Percentiles rank a stretch among this genome's conserved stretches.
Evolutionary conservation across 1,140 invertebrate species (phyloP).

Genomic region (Drosophila punjabiensis): DNA sequence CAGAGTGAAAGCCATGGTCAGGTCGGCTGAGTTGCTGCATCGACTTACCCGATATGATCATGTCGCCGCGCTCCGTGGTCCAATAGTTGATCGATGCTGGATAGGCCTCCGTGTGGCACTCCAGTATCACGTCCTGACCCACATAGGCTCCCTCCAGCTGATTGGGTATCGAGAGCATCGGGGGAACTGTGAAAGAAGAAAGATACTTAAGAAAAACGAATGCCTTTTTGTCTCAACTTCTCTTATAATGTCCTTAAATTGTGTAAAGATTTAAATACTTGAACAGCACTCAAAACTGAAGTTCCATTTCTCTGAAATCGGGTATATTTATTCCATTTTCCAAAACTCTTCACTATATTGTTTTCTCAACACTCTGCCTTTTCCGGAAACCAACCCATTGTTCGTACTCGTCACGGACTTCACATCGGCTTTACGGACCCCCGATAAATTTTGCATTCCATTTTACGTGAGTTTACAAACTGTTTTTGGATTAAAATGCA

Average conservation of each 20-base stretch:
- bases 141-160: constrained; percentile 93
- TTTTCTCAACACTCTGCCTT: constrained; percentile 15
- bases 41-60: constrained; percentile 94
- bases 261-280: not conserved
- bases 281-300: no score
- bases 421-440: constrained; percentile 34
- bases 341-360: constrained; percentile 17
- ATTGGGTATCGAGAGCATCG: constrained; percentile 94
- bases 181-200: constrained; percentile 89
- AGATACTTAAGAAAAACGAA: no score
- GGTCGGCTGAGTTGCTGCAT: constrained; percentile 40
- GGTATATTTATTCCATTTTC: not conserved
- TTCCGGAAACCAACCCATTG: not conserved
- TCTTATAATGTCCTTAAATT: not conserved
- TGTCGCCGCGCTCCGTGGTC: constrained; percentile 93
- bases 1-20: not conserved
- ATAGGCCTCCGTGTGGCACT: constrained; percentile 95
- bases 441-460: constrained; percentile 59
- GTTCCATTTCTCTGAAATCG: not conserved
- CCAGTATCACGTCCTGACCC: constrained; percentile 92
- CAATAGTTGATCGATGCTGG: constrained; percentile 95
- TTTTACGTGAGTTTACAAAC: constrained; percentile 81
- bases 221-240: not conserved
- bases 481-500: constrained; percentile 83
- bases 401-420: constrained; percentile 24